phyloP scores from a whole-genome alignment of 2,888 invertebrate genomes.

The Phalera bucephala region DNA sequence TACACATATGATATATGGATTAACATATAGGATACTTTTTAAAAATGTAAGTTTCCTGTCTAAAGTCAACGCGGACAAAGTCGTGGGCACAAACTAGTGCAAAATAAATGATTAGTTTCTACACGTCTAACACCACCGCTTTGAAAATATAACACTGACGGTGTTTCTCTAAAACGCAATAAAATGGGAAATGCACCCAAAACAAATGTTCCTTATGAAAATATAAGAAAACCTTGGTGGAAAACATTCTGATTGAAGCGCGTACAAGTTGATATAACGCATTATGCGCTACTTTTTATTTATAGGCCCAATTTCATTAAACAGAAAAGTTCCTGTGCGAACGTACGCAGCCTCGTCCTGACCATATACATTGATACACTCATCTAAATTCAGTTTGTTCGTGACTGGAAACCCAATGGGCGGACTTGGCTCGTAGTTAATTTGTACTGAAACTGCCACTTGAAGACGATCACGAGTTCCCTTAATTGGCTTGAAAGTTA shows the following conservation, averaged over 20 bases:
- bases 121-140: too few species aligned
- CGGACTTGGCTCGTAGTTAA: conserved; percentile 56
- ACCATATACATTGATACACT: conserved; percentile 66
- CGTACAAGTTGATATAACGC: conserved; percentile 24
- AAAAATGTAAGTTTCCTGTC: too few species aligned
- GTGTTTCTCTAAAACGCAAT: too few species aligned
- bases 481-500: conserved; percentile 60
- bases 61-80: too few species aligned
- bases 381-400: conserved; percentile 70
- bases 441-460: conserved; percentile 62
- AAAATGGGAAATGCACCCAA: too few species aligned
- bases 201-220: conserved; percentile 11
- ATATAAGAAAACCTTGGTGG: conserved; percentile 12
- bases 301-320: conserved; percentile 48
- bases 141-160: too few species aligned
- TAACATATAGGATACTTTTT: too few species aligned
- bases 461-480: conserved; percentile 53
- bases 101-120: too few species aligned
- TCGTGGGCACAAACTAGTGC: too few species aligned
- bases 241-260: conserved; percentile 20
- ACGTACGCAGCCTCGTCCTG: conserved; percentile 39
- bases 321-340: conserved; percentile 43
- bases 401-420: conserved; percentile 61
- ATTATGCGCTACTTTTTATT: conserved; percentile 34
- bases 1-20: too few species aligned